A percentile compares a stretch with the other conserved stretches of the same genome.
These are phyloP conservation scores for Psephotus haematonotus DNA, from an alignment of 2,113 vertebrate genomes.

Conservation along the genomic window DNA sequence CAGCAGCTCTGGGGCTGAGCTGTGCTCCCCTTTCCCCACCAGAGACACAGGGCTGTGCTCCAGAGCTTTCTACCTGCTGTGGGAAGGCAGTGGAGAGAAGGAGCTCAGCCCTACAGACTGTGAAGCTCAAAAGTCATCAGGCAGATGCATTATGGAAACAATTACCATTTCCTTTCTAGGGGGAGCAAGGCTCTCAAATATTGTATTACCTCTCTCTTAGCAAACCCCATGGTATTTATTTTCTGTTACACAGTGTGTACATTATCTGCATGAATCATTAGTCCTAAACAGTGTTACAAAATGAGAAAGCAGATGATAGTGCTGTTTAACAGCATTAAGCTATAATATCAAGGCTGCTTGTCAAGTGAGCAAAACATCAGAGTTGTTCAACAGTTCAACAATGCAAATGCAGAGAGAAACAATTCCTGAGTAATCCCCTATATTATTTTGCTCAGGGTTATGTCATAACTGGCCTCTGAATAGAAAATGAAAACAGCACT, in stretches of 20 bases:
- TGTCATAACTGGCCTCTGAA: background rate
- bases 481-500: background rate
- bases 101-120: background rate
- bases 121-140: background rate
- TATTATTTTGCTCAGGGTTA: background rate
- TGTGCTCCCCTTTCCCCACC: accelerated
- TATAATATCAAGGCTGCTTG: background rate
- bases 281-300: constrained; percentile 7
- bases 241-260: background rate
- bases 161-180: constrained; percentile 10
- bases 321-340: background rate
- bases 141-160: background rate
- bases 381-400: background rate
- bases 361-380: background rate
- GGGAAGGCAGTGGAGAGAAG: background rate
- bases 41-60: background rate
- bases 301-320: background rate
- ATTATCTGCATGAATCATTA: constrained; percentile 36
- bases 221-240: constrained; percentile 6
- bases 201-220: background rate
- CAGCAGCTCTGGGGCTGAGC: background rate
- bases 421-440: background rate
- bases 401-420: background rate
- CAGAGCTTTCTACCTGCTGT: background rate
- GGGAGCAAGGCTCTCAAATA: background rate